Evolutionary conservation across 2,888 invertebrate genomes (phyloP).

Genomic region (Diploptera punctata): DNA sequence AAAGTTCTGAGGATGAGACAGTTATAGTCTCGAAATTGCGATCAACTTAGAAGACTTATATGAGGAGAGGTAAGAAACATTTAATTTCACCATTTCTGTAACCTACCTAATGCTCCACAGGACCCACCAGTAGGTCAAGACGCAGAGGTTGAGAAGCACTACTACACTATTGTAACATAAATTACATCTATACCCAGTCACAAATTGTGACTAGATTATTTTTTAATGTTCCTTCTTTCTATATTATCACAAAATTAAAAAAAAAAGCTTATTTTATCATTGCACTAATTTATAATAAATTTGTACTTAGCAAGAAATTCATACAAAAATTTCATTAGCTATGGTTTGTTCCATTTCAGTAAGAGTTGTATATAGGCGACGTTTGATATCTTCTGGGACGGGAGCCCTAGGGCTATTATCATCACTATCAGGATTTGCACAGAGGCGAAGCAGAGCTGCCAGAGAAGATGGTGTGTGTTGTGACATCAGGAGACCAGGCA

Average conservation of each 20-base stretch:
- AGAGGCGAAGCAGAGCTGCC: conserved; percentile 63
- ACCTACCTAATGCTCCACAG: too few species aligned
- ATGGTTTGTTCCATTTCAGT: conserved; percentile 51
- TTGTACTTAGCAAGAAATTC: conserved; percentile 14
- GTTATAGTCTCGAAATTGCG: too few species aligned
- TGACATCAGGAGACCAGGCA: conserved; percentile 67
- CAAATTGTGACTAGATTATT: too few species aligned
- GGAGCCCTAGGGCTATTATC: conserved; percentile 57
- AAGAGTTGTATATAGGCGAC: conserved; percentile 61
- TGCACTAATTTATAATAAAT: background rate
- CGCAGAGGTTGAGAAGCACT: too few species aligned
- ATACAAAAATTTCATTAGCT: conserved; percentile 18
- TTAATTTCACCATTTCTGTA: too few species aligned
- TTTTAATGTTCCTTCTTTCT: too few species aligned
- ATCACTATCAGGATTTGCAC: conserved; percentile 56
- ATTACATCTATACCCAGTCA: too few species aligned
- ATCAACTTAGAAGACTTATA: too few species aligned
- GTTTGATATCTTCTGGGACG: conserved; percentile 58
- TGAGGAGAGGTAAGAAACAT: too few species aligned
- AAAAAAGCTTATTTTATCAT: background rate
- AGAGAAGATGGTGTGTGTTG: conserved; percentile 64
- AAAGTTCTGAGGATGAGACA: too few species aligned
- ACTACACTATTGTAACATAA: too few species aligned
- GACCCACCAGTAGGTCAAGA: too few species aligned
- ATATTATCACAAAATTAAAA: conserved; percentile 1